Base-by-base conservation (phyloP, 1,140 invertebrate genomes). In the Oedothorax gibbosus region DNA sequence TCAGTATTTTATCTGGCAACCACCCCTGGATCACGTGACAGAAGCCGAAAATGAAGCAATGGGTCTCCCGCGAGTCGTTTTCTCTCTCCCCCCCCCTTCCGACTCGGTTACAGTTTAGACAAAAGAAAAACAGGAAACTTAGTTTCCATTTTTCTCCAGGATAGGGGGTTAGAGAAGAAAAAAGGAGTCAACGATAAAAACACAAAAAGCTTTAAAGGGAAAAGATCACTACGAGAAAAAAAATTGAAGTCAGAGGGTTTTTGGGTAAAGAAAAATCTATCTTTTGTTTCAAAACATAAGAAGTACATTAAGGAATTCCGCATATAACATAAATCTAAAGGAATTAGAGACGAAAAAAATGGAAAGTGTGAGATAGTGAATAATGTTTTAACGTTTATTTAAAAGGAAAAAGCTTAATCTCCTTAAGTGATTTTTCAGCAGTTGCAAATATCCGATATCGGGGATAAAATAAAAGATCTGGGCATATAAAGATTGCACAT, bases 101-200 rank as follows among this genome's bases (percentile, higher is more conserved):
- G 35, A 35, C 35, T 35, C 35, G 35, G 1, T 35, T 75, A 75
- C 72, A 56, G n/a, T 51, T 75, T 75, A 75, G 72, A 75, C 72
- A 75, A 75, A 72, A 57, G 54, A 75, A 75, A 75, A 18, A n/a
- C 35, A 20, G 54, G 54, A 75, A 75, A 75, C 57, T 77, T 77
- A 51, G 56, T 62, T 77, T 79, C 20, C 77, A 69, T 68, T 79
- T 69, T 69, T 79, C 18, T 57, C 35, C 4, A 53, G 15, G 7
- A n/a, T n/a, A n/a, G 18, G 49, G 11, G 51, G 51, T 7, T 57
- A 50, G 14, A 75, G 21, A 77, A 62, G 8, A 57, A 15, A 56
- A 51, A 68, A 60, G 62, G 20, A 15, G 6, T 21, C 35, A 68
- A 15, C 21, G n/a, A 49, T 21, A 68, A 50, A 35, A 68, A 68